Base-by-base conservation (phyloP, 2,888 invertebrate species). In the Neoaliturus tenellus region DNA sequence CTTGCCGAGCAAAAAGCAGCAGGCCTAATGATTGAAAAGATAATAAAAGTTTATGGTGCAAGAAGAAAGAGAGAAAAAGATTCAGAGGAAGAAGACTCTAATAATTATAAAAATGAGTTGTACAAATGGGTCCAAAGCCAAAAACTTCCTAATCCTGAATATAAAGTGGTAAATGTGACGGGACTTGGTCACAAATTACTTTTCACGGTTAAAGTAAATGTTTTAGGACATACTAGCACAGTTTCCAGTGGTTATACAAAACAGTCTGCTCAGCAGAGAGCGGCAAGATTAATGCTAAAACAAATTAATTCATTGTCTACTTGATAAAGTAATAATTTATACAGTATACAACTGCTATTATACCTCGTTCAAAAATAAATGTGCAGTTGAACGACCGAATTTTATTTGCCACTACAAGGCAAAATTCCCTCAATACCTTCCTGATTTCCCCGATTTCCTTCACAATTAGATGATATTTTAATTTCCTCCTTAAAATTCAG, bases 161-260 rank as follows among this genome's bases (percentile, higher is more conserved):
- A 75, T 20, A 44, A 25, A 44, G 44, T 44, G 23, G 48, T 39
- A 12, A 75, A 75, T 20, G 48, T 75, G n/a, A 25, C 75, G 3
- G 75, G 75, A 0, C 44, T 75, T 3, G 44, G 44, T 23, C 75
- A 75, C n/a, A 75, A 17, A 4, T 44, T 75, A 31, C 48, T 75
- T 44, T 75, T 75, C 28, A 75, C 75, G 28, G 75, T 75, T 25
- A 48, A 44, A 23, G 75, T 75, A 8, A 44, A 28, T 28, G 28
- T 75, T 28, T 5, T 1, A 14, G 75, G 75, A 5, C 44, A 25
- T 12, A 23, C 44, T 28, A 75, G 35, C 3, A 17, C 48, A 12
- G 8, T 44, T 12, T 2, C 75, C 6, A 75, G 44, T 28, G 75
- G 44, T 5, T 48, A 75, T 48, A 44, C 28, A 20, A 75, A 75